A percentile compares a stretch with the other conserved stretches of the same genome.
Conservation (phyloP, 2,888 invertebrate genomes). For the Ellobium chinense region DNA sequence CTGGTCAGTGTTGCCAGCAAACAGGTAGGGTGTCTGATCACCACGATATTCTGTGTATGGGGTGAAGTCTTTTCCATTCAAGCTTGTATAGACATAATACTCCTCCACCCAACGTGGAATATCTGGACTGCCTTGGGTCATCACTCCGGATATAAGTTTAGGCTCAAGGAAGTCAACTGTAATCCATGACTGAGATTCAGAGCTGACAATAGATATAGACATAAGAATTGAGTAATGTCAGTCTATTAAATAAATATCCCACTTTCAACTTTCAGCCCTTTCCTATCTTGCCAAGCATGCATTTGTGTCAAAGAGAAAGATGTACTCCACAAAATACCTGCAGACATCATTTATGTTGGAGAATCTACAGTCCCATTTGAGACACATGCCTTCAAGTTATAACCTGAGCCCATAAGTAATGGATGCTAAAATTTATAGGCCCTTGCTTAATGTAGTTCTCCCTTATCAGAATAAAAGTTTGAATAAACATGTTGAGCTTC, state of each 20-base stretch:
- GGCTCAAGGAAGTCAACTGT: constrained; percentile 63
- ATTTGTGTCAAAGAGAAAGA: background rate
- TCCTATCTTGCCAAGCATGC: background rate
- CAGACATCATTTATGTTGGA: no score
- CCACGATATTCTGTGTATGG: constrained; percentile 62
- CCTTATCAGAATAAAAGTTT: no score
- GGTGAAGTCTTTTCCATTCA: constrained; percentile 62
- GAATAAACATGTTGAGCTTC: no score
- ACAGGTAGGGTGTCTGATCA: constrained; percentile 55
- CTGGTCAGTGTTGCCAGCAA: constrained; percentile 61
- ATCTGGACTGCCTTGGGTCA: constrained; percentile 65
- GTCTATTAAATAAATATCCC: background rate
- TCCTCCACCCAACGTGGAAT: constrained; percentile 59
- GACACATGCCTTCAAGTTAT: no score
- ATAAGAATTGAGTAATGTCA: background rate
- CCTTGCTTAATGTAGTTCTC: no score
- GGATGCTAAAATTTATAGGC: no score
- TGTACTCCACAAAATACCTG: no score
- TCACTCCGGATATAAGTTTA: constrained; percentile 64
- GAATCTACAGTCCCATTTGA: no score
- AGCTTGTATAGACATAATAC: constrained; percentile 60
- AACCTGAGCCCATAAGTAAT: no score
- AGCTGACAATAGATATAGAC: background rate
- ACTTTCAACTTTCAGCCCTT: no score
- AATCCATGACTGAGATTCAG: constrained; percentile 55